Conservation (phyloP, 2,797 vertebrate genomes). For the Myotis daubentonii region DNA sequence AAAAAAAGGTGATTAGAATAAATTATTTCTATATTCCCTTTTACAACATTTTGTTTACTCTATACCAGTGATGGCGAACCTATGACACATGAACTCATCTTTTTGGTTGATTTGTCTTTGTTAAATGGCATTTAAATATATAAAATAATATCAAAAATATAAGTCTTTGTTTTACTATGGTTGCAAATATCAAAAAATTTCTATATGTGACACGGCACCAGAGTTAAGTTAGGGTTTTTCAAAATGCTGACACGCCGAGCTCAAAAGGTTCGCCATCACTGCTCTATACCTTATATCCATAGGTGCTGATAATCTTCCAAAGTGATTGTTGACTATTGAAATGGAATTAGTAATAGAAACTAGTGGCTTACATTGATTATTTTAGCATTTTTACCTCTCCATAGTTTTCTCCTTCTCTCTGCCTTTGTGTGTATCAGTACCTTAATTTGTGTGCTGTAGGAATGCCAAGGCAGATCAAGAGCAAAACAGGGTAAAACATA, state of each 20-base stretch:
- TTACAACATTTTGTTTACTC: background rate
- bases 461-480: background rate
- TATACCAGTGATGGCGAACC: background rate
- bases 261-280: too few species aligned
- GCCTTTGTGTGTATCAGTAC: background rate
- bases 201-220: too few species aligned
- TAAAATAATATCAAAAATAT: too few species aligned
- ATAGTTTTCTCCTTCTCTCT: background rate
- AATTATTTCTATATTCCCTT: background rate
- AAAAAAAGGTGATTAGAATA: background rate
- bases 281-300: background rate
- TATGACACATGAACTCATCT: too few species aligned
- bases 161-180: too few species aligned
- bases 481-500: background rate
- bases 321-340: background rate
- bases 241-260: too few species aligned
- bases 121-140: too few species aligned
- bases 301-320: background rate
- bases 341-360: background rate
- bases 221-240: too few species aligned
- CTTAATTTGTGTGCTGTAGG: background rate
- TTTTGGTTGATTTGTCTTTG: too few species aligned
- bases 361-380: background rate
- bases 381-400: background rate
- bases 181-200: too few species aligned